Conservation (phyloP, 2,888 invertebrate species). For the Cephus nigrinus region DNA sequence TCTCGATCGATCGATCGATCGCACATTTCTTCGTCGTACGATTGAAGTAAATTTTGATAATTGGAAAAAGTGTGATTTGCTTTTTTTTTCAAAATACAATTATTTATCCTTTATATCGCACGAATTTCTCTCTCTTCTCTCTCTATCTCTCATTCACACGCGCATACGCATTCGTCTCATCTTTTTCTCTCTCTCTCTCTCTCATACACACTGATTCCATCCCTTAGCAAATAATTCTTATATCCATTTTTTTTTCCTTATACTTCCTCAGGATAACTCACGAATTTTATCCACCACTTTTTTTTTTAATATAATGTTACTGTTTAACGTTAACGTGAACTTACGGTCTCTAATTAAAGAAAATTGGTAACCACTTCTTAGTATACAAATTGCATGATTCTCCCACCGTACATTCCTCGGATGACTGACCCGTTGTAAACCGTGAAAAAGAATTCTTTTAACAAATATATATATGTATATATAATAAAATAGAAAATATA, state of each 20-base stretch:
- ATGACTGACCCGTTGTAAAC: not conserved
- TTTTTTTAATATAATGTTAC: not conserved
- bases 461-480: constrained; percentile 17
- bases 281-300: not conserved
- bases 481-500: not conserved
- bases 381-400: constrained; percentile 12
- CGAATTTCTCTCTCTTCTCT: constrained; percentile 21
- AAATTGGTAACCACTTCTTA: constrained; percentile 45
- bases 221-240: constrained; percentile 1
- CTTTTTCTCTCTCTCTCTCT: not conserved
- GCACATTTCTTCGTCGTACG: constrained; percentile 25
- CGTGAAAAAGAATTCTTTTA: not conserved
- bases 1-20: constrained; percentile 28
- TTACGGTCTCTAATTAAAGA: constrained; percentile 50
- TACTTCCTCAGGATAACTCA: constrained; percentile 1
- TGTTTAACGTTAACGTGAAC: constrained; percentile 39
- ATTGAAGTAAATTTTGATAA: constrained; percentile 40
- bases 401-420: not conserved
- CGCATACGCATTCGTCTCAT: not conserved
- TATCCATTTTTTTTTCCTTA: not conserved
- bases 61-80: constrained; percentile 34
- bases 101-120: constrained; percentile 24
- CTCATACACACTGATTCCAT: not conserved
- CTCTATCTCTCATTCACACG: not conserved
- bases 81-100: constrained; percentile 37